Percentiles rank a stretch among this genome's conserved stretches.
Evolutionary conservation across 2,888 invertebrate genomes (phyloP).

Genomic region (Hypselothyrea guttata): DNA sequence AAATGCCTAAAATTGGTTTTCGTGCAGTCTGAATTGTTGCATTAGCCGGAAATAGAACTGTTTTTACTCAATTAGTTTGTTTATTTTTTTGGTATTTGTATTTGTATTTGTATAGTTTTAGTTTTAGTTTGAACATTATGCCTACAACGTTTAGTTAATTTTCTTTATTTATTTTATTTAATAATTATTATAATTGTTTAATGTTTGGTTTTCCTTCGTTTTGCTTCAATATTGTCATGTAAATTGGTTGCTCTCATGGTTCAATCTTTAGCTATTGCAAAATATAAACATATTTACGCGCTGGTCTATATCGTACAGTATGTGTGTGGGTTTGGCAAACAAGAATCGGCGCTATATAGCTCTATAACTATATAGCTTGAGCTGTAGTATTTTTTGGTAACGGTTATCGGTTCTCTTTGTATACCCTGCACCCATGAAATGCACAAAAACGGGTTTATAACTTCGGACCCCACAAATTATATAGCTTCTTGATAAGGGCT

Average conservation of each 20-base stretch:
- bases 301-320: conserved; percentile 12
- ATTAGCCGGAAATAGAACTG: conserved; percentile 45
- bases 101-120: conserved; percentile 1
- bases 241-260: conserved; percentile 42
- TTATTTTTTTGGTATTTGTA: not conserved
- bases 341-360: conserved; percentile 38
- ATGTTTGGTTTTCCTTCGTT: conserved; percentile 52
- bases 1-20: conserved; percentile 22
- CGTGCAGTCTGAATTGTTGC: conserved; percentile 75
- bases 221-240: conserved; percentile 69
- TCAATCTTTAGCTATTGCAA: conserved; percentile 56
- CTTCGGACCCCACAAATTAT: no score
- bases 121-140: conserved; percentile 16
- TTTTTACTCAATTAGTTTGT: conserved; percentile 20
- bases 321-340: conserved; percentile 38
- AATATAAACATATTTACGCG: conserved; percentile 39
- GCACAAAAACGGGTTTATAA: no score
- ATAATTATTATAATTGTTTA: conserved; percentile 21
- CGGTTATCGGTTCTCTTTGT: no score
- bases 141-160: conserved; percentile 23
- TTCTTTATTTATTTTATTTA: conserved; percentile 6
- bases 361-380: conserved; percentile 18
- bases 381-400: conserved; percentile 7
- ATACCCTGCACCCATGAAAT: no score
- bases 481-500: no score